phyloP scores from a whole-genome alignment of 2,113 vertebrate genomes.

The Desmodus rotundus region DNA sequence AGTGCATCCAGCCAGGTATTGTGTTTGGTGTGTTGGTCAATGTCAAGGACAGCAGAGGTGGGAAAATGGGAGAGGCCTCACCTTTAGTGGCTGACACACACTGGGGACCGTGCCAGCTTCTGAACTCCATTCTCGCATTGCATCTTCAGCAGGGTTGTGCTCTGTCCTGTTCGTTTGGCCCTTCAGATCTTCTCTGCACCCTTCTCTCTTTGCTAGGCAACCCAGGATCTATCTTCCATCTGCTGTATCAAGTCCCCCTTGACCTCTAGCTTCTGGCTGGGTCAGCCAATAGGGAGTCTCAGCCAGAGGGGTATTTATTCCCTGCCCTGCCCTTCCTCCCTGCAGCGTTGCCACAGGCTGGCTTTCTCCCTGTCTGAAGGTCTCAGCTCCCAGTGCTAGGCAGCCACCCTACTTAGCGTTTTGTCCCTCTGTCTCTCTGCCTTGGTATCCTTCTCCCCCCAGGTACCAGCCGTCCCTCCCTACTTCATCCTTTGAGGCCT shows the following conservation, averaged over 20 bases:
- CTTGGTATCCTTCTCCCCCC: no score
- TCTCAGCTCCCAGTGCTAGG: rapidly evolving
- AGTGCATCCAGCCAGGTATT: no score
- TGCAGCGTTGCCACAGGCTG: rapidly evolving
- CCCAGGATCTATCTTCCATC: background rate
- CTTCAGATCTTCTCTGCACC: background rate
- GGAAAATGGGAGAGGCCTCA: rapidly evolving
- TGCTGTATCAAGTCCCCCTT: background rate
- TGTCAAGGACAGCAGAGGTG: background rate
- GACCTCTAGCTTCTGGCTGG: no score
- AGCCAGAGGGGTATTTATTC: background rate
- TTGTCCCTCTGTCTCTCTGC: background rate
- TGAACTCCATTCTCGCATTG: background rate
- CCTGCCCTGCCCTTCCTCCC: background rate
- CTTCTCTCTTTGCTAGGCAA: background rate
- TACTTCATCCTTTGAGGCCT: background rate
- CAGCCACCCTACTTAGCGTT: no score
- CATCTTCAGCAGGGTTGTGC: background rate
- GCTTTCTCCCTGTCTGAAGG: background rate
- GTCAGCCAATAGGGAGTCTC: background rate
- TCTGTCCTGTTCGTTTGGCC: rapidly evolving
- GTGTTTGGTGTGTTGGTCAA: no score
- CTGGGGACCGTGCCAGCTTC: background rate
- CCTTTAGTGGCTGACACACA: rapidly evolving
- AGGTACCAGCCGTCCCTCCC: background rate